Evolutionary conservation across 2,888 invertebrate genomes (phyloP).

Genomic region (Ceramica pisi): DNA sequence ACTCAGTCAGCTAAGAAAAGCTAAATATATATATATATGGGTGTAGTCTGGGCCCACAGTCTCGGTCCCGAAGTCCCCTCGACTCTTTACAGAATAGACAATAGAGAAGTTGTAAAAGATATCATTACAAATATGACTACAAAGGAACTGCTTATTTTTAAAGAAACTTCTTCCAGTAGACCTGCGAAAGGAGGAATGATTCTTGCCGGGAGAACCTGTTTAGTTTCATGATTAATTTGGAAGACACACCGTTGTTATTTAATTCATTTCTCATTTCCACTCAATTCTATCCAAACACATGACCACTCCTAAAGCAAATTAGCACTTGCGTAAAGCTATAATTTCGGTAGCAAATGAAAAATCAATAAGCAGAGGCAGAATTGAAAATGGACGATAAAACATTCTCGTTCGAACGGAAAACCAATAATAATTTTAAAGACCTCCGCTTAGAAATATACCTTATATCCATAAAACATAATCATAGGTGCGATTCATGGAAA

Average conservation of each 20-base stretch:
- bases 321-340: neutral
- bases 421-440: conserved; percentile 19
- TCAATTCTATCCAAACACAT: neutral
- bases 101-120: no score
- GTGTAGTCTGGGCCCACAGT: no score
- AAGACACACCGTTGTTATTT: neutral
- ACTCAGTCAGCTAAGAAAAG: neutral
- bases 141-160: no score
- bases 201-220: neutral
- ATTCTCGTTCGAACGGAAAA: conserved; percentile 12
- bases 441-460: conserved; percentile 11
- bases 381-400: neutral
- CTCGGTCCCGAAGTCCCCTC: no score
- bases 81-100: no score
- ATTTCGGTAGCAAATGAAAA: conserved; percentile 27
- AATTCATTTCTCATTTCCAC: conserved; percentile 48
- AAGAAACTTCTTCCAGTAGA: no score
- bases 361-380: conserved; percentile 7
- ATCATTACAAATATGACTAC: no score
- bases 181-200: neutral
- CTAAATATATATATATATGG: no score
- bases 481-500: neutral
- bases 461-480: no score
- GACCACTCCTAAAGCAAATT: neutral
- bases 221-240: neutral